A percentile compares a stretch with the other conserved stretches of the same genome.
These are phyloP conservation scores for Amaurobius ferox DNA, from an alignment of 2,888 invertebrate genomes.

Conservation along the genomic window DNA sequence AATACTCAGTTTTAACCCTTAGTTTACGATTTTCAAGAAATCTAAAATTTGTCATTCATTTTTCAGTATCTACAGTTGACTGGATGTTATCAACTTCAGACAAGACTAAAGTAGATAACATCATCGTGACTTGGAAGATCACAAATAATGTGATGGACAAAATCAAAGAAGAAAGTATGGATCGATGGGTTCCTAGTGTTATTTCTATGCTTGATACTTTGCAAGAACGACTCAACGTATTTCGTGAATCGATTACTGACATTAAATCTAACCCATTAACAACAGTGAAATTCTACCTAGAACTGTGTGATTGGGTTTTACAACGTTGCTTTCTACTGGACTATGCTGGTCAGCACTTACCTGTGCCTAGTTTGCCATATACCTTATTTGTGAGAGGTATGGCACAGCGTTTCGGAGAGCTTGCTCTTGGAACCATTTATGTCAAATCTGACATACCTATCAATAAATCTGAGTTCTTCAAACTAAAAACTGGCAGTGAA, in stretches of 20 bases:
- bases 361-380: conserved; percentile 72
- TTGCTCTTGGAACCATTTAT: conserved; percentile 73
- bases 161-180: conserved; percentile 60
- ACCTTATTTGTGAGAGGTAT: conserved; percentile 73
- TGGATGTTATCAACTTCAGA: conserved; percentile 72
- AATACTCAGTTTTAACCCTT: no score
- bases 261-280: conserved; percentile 71
- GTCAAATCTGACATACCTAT: conserved; percentile 72
- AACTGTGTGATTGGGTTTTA: conserved; percentile 68
- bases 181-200: conserved; percentile 63
- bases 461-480: conserved; percentile 72
- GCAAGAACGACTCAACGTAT: conserved; percentile 58
- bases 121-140: conserved; percentile 73
- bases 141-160: conserved; percentile 70
- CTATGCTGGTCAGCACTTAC: conserved; percentile 67
- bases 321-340: conserved; percentile 71
- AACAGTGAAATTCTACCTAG: conserved; percentile 71
- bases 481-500: conserved; percentile 71
- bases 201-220: conserved; percentile 65
- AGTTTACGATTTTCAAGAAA: no score
- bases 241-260: conserved; percentile 66
- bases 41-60: neutral
- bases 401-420: conserved; percentile 73
- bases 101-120: conserved; percentile 63
- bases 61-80: conserved; percentile 73